Evolutionary conservation across 2,888 invertebrate species (phyloP).

Genomic region (Panzeria rudis): DNA sequence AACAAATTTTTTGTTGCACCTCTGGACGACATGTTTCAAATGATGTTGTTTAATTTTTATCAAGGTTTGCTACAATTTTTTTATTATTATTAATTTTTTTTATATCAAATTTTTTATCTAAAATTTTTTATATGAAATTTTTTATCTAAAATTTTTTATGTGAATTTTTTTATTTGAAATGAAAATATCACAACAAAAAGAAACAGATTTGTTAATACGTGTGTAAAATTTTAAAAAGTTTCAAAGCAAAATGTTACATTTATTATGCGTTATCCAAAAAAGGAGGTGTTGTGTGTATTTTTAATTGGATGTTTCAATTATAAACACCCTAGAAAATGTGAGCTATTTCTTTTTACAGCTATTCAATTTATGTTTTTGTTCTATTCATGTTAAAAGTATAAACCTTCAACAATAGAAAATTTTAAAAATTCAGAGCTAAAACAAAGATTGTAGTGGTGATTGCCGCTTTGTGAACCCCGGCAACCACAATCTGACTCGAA

Average conservation of each 20-base stretch:
- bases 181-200: not conserved
- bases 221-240: slow-evolving; percentile 34
- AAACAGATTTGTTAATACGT: slow-evolving; percentile 28
- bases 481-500: not conserved
- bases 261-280: slow-evolving; percentile 27
- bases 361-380: not conserved
- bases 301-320: slow-evolving; percentile 50
- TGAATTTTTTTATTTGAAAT: not conserved
- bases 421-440: not conserved
- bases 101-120: not conserved
- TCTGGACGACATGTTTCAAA: slow-evolving; percentile 52
- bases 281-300: slow-evolving; percentile 45
- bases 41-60: slow-evolving; percentile 62
- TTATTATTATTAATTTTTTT: slow-evolving; percentile 12
- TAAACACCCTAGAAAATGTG: slow-evolving; percentile 27
- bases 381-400: not conserved
- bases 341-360: not conserved
- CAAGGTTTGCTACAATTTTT: slow-evolving; percentile 33
- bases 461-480: no score
- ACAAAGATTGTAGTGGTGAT: no score
- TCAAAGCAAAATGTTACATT: slow-evolving; percentile 25
- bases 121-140: not conserved
- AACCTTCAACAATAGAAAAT: not conserved
- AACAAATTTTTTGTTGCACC: slow-evolving; percentile 69
- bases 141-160: not conserved